phyloP scores from a whole-genome alignment of 2,888 invertebrate species.

The Sclerodermus sp. region DNA sequence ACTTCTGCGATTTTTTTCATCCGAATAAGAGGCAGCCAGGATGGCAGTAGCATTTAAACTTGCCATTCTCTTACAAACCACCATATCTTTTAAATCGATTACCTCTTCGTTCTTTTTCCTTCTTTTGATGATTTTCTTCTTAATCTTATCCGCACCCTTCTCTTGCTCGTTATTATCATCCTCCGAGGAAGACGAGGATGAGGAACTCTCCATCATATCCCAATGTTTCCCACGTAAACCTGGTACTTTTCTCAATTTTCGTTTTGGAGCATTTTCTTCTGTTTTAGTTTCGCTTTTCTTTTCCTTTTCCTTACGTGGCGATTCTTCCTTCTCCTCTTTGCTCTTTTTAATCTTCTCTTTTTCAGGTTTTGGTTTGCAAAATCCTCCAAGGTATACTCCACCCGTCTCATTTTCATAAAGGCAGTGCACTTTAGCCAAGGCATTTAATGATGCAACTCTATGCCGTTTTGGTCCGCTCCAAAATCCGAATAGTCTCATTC shows the following conservation, averaged over 20 bases:
- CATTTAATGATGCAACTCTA: slow-evolving; percentile 86
- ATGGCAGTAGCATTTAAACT: slow-evolving; percentile 89
- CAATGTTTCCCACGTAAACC: slow-evolving; percentile 81
- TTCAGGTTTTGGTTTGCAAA: slow-evolving; percentile 62
- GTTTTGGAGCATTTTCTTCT: slow-evolving; percentile 55
- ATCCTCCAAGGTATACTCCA: slow-evolving; percentile 65
- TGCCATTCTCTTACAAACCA: slow-evolving; percentile 88
- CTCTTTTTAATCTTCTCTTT: slow-evolving; percentile 36
- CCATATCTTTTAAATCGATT: slow-evolving; percentile 84
- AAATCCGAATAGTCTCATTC: slow-evolving; percentile 68
- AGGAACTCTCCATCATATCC: slow-evolving; percentile 75
- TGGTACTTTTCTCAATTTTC: slow-evolving; percentile 72
- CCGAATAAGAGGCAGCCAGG: slow-evolving; percentile 80
- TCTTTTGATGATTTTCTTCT: slow-evolving; percentile 48
- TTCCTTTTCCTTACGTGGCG: slow-evolving; percentile 30
- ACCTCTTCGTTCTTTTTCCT: slow-evolving; percentile 56
- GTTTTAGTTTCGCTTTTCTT: slow-evolving; percentile 35
- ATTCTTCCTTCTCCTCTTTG: slow-evolving; percentile 29
- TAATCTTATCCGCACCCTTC: slow-evolving; percentile 41
- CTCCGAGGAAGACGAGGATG: slow-evolving; percentile 54
- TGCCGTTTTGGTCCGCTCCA: slow-evolving; percentile 81
- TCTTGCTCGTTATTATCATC: slow-evolving; percentile 37
- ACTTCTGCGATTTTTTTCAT: slow-evolving; percentile 67
- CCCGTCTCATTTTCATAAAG: slow-evolving; percentile 86
- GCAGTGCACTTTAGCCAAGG: slow-evolving; percentile 87